Evolutionary conservation across 1,140 invertebrate genomes (phyloP).

Genomic region (Conopomorpha cramerella): DNA sequence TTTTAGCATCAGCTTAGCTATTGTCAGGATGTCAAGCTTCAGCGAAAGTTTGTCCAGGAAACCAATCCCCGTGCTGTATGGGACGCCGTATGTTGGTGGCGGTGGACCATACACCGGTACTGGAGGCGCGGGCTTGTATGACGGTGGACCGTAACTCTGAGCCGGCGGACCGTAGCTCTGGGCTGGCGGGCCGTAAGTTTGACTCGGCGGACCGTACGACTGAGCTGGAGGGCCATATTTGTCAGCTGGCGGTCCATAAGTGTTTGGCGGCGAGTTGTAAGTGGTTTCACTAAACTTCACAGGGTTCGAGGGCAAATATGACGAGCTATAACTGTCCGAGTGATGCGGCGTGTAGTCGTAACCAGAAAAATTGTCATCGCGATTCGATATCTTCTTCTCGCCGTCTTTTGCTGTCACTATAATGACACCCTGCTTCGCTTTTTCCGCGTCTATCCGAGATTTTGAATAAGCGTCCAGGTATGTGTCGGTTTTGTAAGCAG

Average conservation of each 20-base stretch:
- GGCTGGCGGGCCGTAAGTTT: no score
- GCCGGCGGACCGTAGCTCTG: constrained; percentile 18
- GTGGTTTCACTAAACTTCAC: constrained; percentile 41
- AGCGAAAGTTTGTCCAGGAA: constrained; percentile 65
- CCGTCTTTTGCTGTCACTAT: constrained; percentile 50
- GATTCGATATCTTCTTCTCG: constrained; percentile 43
- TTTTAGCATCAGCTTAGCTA: constrained; percentile 75
- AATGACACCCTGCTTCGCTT: constrained; percentile 44
- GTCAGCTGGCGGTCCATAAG: constrained; percentile 40
- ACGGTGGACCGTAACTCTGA: constrained; percentile 25
- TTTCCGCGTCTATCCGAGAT: constrained; percentile 44
- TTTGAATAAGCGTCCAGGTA: constrained; percentile 48
- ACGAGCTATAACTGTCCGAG: constrained; percentile 26
- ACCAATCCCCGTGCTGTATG: constrained; percentile 56
- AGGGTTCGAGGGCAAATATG: constrained; percentile 24
- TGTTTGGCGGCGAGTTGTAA: constrained; percentile 26
- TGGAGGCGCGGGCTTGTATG: constrained; percentile 26
- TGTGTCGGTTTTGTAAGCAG: constrained; percentile 31
- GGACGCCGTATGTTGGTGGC: constrained; percentile 39
- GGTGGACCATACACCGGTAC: constrained; percentile 54
- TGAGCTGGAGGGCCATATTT: constrained; percentile 24
- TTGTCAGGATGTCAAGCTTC: constrained; percentile 71
- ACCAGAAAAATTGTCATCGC: constrained; percentile 38
- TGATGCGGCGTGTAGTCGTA: constrained; percentile 41
- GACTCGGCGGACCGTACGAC: constrained; percentile 40